Evolutionary conservation across 2,113 vertebrate genomes (phyloP), one percentile per base, ranked within the genome.

Genomic region (Laticauda laticaudata): DNA sequence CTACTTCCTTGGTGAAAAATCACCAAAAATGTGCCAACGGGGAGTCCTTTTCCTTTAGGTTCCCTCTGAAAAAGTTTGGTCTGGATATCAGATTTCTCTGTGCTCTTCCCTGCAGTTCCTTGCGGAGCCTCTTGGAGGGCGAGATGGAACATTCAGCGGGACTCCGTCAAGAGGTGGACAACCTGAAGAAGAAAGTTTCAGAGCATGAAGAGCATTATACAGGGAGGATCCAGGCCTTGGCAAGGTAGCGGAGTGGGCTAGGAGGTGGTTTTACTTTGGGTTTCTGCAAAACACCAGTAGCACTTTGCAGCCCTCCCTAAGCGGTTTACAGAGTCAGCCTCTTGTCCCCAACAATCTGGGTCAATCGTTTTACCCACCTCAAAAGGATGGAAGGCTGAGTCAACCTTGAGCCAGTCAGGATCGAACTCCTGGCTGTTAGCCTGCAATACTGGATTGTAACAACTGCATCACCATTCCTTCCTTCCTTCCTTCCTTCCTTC

Each of bases 131-230:
- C 93, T 97, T 99, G 56, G 99, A 99, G 1, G 98, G 98, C 3
- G 99, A 99, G 98, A 99, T 99, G 99, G 99, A 99, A 92, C 99
- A 99, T 95, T 99, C 99, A 0, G 98, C 99, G 0, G 98, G 96
- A 0, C 98, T 99, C 51, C 98, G 99, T 94, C 99, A 99, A 93
- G 99, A 99, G 94, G 96, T 98, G 0, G 98, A 99, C 91, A 94
- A 95, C 95, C 97, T 98, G 96, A 99, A 98, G 86, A 98, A 95
- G 97, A 99, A 98, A 92, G 95, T 97, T 94, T 96, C 98, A 0
- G 99, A 99, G 56, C 98, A 99, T 95, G 99, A 99, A 92, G 99
- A 99, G 93, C 97, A 99, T 93, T 98, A 99, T 18, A 90, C 97
- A 5, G 97, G 90, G 0, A 99, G 99, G 97, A 97, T 99, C 91